Evolutionary conservation across 2,888 invertebrate genomes (phyloP), one percentile per base, ranked within the genome.

Genomic region (Nipponacmea schrenckii): DNA sequence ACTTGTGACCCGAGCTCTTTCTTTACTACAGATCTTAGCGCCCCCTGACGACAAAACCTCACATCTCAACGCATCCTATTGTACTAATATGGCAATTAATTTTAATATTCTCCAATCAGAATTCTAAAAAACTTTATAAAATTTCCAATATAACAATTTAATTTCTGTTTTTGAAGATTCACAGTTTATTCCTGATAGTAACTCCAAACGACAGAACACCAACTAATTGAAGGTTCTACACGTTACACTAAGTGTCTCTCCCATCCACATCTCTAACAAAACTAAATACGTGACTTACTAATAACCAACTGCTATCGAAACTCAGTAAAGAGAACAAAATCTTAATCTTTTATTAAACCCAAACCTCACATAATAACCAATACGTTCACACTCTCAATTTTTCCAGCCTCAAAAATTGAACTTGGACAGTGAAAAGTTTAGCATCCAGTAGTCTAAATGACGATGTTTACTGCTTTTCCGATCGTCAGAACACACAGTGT

Each of bases 41-140:
- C 56, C 56, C 56, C 24, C 56, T 56, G 56, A 56, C 56, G 56
- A 24, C 56, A 56, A 56, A 56, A 56, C 56, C 56, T 56, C 56
- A 24, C 56, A 56, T 56, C 56, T 56, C 56, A 56, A 24, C 56
- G 56, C 56, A 56, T 56, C 56, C 56, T 56, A 56, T 56, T 56
- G 56, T 56, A 56, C 8, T 56, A 24, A 20, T 20, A 56, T 56
- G 56, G 56, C 56, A 56, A 56, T 56, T 24, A 56, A 56, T 24
- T 10, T 20, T 20, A 24, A 56, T 56, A 39, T 56, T 24, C 20
- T 20, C 56, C 56, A 56, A 56, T 56, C 56, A 20, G 20, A 24
- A 56, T 24, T 56, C 8, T 10, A 56, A 56, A 24, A 56, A 56
- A 56, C 7, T 39, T n/a, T n/a, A n/a, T n/a, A n/a, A n/a, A n/a